Base-by-base conservation (phyloP, 2,113 vertebrate species). In the Erpornis zantholeuca region DNA sequence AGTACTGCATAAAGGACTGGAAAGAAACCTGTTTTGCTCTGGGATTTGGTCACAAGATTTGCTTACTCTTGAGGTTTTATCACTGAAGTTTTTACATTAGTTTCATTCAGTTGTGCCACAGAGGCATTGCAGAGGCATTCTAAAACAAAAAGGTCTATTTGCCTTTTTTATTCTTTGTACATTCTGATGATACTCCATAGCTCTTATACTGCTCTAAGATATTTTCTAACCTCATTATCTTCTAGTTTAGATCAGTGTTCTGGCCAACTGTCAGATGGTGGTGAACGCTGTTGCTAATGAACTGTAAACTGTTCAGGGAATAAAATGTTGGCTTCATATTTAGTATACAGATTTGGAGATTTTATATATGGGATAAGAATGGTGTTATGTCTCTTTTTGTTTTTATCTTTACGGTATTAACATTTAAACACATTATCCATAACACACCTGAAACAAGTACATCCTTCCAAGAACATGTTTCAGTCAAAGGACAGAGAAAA, bases 191-290 rank as follows among this genome's bases (percentile, higher is more conserved):
- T 87, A 70, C 79, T 95, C 89, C 35, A 40, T 79, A 94, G 94
- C 59, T 80, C 81, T 82, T 82, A 50, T 23, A 59, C 73, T 81
- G 82, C 91, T 96, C 90, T 95, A 83, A 94, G 95, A 93, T 76
- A 82, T 92, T 96, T 96, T 96, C 88, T 77, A 92, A 90, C 84
- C 85, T 96, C 92, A 95, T 97, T 97, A 95, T 95, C 78, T 89
- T 94, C 75, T 66, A 82, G 92, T 95, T 96, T 92, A 93, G 92
- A 75, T 76, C 84, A 86, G 72, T 83, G 44, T 82, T 95, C 88
- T 90, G 95, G 89, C 86, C 91, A 95, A 84, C 93, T 86, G 83
- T 93, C 92, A 97, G 92, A 91, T 88, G 92, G 56, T 91, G 84
- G 73, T 85, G 76, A 94, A 91, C 86, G 52, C 77, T 92, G 86